Base-by-base conservation (phyloP, 2,797 vertebrate species). In the Petrocephalus sullivani region DNA sequence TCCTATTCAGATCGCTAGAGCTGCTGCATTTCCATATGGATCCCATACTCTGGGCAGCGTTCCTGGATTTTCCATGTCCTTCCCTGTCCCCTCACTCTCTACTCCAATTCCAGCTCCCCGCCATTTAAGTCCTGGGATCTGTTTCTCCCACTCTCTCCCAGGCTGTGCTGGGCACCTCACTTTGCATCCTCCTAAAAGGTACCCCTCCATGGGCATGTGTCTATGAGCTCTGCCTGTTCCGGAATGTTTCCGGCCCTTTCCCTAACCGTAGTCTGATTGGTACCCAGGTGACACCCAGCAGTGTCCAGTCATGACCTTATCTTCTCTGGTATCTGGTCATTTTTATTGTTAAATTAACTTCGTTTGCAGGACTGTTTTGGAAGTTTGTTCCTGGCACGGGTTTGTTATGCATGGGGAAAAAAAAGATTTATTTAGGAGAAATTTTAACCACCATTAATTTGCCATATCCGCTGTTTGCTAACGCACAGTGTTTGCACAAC, bases 101-200 rank as follows among this genome's bases (percentile, higher is more conserved):
- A 19, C 37, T 3, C 67, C 54, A 58, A 9, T 83, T 57, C 16
- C 23, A 37, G 84, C 84, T 58, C 21, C 4, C 54, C 54, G 4
- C 53, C 85, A 33, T 88, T 93, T 93, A 93, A 93, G 89, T 93
- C 91, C 92, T 89, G 91, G 89, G 92, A 91, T 51, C 91, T 92
- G 88, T 92, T 93, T 94, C 91, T 91, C 85, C 92, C 92, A 23
- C 87, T 92, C 88, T 91, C 91, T 78, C 92, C 90, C 89, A 90
- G 91, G 87, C 91, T 91, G 58, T 89, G 90, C 19, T 88, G 91
- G 89, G 89, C 90, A 41, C 90, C 88, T 82, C 90, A 86, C 83
- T 92, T 93, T 90, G 90, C 90, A 41, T 91, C 90, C 89, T 90
- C 85, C 87, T 88, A 88, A 89, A 93, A 93, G 92, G 93, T 93